Conservation (phyloP, 92 coral and sea anemone species). For the Anthopleura xanthogrammica region DNA sequence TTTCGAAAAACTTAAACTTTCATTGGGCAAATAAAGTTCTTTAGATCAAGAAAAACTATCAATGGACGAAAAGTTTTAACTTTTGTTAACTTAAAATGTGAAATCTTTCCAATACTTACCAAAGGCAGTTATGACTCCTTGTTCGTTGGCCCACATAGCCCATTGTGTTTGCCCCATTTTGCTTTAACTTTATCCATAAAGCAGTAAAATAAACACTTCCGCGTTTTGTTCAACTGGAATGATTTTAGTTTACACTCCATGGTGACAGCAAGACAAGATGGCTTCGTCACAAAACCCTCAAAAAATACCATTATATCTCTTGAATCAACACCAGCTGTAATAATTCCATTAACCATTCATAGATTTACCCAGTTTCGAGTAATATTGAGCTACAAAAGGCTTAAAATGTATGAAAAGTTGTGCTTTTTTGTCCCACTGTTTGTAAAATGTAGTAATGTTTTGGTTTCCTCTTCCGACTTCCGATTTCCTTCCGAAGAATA, state of each 20-base stretch:
- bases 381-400: background rate
- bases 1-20: no score
- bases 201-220: background rate
- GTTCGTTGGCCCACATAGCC: constrained; percentile 99
- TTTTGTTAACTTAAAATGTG: no score
- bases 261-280: background rate
- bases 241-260: background rate
- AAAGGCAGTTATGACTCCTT: constrained; percentile 82
- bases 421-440: background rate
- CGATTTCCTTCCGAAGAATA: background rate
- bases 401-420: background rate
- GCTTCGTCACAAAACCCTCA: background rate
- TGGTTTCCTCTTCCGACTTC: background rate
- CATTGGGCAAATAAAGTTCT: no score
- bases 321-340: background rate
- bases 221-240: background rate
- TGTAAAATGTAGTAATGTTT: background rate
- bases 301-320: background rate
- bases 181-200: background rate
- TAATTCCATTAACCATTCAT: background rate
- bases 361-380: background rate
- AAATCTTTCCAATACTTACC: constrained; percentile 50
- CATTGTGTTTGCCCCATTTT: constrained; percentile 94
- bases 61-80: no score
- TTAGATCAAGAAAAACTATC: no score